Base-by-base conservation (phyloP, 2,113 vertebrate genomes). In the Gallinago jamesoni region DNA sequence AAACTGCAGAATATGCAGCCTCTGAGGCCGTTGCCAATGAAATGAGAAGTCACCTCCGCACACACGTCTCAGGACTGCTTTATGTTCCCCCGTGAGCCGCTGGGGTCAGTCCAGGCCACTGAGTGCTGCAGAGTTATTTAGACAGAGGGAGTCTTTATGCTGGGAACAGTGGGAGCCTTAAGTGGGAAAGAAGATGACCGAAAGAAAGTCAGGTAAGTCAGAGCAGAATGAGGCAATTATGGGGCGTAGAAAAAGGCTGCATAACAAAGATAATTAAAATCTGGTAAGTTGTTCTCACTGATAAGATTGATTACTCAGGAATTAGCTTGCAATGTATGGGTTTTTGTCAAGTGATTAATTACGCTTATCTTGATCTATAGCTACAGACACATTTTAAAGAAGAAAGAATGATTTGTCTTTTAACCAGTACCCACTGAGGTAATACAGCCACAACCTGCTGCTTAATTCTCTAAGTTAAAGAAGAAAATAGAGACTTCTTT, bases 311-410 rank as follows among this genome's bases (percentile, higher is more conserved):
- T 90, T 93, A 93, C 45, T 78, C 18, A 69, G 79, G 79, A 76
- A 88, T 88, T 87, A 90, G 43, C 90, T 90, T 93, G 92, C 85
- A 73, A 48, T 56, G 39, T 22, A 6, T 37, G 77, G 48, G 76
- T 85, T 82, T 94, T 82, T 35, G 39, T 96, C 56, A 81, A 81
- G 79, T 28, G 76, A 75, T 95, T 77, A 89, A 83, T 93, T 84
- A 50, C 50, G 72, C 30, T 87, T 96, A 77, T 90, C 90, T 92
- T 86, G 37, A 72, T 90, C 56, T 93, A 52, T 64, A 89, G 56
- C 57, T 84, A 78, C 39, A 84, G 68, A 70, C 27, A 35, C 2
- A 14, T 68, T 92, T 86, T 90, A 45, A 93, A 88, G 53, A 37
- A 37, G 16, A 56, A 39, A 48, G n/a, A 84, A 80, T 55, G 17